Conservation (phyloP, 2,888 invertebrate species). For the Cephonodes hylas region DNA sequence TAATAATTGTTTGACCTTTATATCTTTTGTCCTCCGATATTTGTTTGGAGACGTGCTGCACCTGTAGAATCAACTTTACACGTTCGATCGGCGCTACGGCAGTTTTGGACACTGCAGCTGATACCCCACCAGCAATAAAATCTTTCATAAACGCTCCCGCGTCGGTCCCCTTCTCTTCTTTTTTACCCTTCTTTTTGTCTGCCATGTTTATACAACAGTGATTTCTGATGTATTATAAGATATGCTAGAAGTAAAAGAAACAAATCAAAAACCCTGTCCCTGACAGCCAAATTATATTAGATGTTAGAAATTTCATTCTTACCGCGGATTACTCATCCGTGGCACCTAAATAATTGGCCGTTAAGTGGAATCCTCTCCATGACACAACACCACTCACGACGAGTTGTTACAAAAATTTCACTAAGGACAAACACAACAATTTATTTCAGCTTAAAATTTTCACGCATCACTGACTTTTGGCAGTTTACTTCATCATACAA, state of each 20-base stretch:
- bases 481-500: not conserved
- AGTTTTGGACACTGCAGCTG: constrained; percentile 96
- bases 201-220: constrained; percentile 4
- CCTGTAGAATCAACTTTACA: constrained; percentile 95
- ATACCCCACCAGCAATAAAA: constrained; percentile 94
- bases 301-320: not conserved
- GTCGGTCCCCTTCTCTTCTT: constrained; percentile 14
- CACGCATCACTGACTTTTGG: not conserved
- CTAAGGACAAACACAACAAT: not conserved
- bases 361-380: not conserved
- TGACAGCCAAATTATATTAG: not conserved
- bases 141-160: constrained; percentile 91
- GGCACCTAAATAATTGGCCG: not conserved
- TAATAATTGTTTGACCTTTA: constrained; percentile 82
- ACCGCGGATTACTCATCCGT: not conserved
- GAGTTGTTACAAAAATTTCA: not conserved
- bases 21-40: constrained; percentile 92
- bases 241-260: not conserved
- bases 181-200: constrained; percentile 14
- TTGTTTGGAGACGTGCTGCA: constrained; percentile 96
- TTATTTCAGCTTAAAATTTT: not conserved
- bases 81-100: constrained; percentile 97
- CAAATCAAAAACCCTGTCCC: not conserved
- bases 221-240: not conserved
- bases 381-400: not conserved